These are phyloP conservation scores for Pterostichus madidus DNA, from an alignment of 2,888 invertebrate genomes.

Conservation along the genomic window DNA sequence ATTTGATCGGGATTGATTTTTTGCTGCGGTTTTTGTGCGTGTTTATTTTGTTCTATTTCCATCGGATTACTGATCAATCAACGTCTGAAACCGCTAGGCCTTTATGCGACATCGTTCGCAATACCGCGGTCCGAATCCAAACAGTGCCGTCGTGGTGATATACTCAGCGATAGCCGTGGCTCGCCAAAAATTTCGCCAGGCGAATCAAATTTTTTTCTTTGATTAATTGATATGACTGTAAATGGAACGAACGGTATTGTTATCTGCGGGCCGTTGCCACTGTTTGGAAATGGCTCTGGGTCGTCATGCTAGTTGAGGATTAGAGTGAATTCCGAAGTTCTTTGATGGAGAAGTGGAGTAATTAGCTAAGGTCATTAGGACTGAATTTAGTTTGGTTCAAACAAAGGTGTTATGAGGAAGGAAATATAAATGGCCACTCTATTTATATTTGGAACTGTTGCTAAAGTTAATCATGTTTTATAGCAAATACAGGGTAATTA, in stretches of 20 bases:
- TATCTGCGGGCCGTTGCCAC: slow-evolving; percentile 33
- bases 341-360: slow-evolving; percentile 15
- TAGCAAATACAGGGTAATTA: no score
- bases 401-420: no score
- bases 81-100: slow-evolving; percentile 60
- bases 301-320: background rate
- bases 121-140: background rate
- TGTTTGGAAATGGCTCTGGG: slow-evolving; percentile 33
- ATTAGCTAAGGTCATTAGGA: background rate
- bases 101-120: slow-evolving; percentile 59
- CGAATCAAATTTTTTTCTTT: slow-evolving; percentile 52
- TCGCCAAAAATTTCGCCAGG: slow-evolving; percentile 55
- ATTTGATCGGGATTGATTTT: background rate
- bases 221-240: slow-evolving; percentile 63
- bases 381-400: no score
- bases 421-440: no score
- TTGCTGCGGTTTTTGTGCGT: slow-evolving; percentile 1
- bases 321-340: background rate
- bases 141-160: slow-evolving; percentile 46
- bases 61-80: slow-evolving; percentile 64
- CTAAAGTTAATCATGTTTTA: no score
- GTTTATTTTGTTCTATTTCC: slow-evolving; percentile 52
- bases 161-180: slow-evolving; percentile 40
- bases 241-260: slow-evolving; percentile 65
- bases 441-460: no score